Conservation (phyloP, 2,113 vertebrate genomes). For the Deroptyus accipitrinus region DNA sequence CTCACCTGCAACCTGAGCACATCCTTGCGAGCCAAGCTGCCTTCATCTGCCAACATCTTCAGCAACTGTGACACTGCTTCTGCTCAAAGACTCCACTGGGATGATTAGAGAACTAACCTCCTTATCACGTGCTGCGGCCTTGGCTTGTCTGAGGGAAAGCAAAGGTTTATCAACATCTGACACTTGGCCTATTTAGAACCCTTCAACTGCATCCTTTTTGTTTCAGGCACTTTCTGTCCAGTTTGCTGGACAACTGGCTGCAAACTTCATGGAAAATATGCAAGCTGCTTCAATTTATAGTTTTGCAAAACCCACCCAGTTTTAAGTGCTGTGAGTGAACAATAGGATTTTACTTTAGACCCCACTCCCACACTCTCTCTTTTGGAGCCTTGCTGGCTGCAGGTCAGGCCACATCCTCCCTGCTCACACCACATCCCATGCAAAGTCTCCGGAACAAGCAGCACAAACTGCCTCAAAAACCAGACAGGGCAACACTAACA, state of each 20-base stretch:
- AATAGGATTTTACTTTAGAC: background rate
- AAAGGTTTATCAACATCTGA: background rate
- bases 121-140: background rate
- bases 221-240: background rate
- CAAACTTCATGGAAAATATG: background rate
- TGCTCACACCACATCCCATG: background rate
- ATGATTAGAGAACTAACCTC: background rate
- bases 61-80: background rate
- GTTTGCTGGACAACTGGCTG: background rate
- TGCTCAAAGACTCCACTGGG: background rate
- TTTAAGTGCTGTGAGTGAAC: background rate
- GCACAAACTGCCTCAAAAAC: background rate
- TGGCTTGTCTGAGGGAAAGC: background rate
- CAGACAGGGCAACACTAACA: background rate
- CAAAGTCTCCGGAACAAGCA: background rate
- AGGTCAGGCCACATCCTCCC: background rate
- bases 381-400: background rate
- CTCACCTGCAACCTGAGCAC: background rate
- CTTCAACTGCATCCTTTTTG: background rate
- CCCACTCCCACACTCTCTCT: fast-evolving
- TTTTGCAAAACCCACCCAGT: background rate
- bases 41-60: background rate
- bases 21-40: background rate
- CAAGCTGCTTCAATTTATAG: background rate
- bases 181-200: fast-evolving